Base-by-base conservation (phyloP, 2,888 invertebrate genomes). In the Plusia festucae region DNA sequence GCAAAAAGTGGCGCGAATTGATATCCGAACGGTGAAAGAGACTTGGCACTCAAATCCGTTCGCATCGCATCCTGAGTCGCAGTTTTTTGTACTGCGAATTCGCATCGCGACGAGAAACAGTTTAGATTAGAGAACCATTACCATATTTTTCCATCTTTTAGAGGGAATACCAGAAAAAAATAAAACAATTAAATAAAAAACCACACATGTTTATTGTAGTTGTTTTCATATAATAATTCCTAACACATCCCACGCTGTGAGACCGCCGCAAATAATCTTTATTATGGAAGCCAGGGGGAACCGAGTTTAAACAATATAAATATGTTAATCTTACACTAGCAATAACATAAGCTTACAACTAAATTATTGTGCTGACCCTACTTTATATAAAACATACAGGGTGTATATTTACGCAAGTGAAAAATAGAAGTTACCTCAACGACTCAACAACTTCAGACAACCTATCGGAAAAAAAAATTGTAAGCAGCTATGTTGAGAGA, bases 191-290 rank as follows among this genome's bases (percentile, higher is more conserved):
- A n/a, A 53, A 56, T 85, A 64, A 86, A 89, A 91, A 91, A 91
- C 88, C 90, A 90, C 91, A 85, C 90, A 82, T 78, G 79, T 91
- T 90, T 90, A 91, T 89, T 91, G 91, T 89, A 90, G 90, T 88
- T 85, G 72, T 72, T 83, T 82, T 85, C 79, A 81, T 78, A 79
- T 82, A 83, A 83, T 82, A 85, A n/a, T 79, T 56, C 62, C 69
- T 76, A 79, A 74, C 70, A 81, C 85, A 80, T 81, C 86, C 83
- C 83, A 61, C 76, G 79, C 80, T 68, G 88, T 83, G 90, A 90
- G 91, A 90, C 86, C 88, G 91, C 88, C 74, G 83, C 79, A 85
- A 85, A 77, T 74, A 82, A 83, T 76, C 69, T 58, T 64, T 67
- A 53, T n/a, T 70, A 62, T 84, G 87, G 85, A 88, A 88, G 87